Conservation (phyloP, 2,797 vertebrate species). For the Danio kyathit region DNA sequence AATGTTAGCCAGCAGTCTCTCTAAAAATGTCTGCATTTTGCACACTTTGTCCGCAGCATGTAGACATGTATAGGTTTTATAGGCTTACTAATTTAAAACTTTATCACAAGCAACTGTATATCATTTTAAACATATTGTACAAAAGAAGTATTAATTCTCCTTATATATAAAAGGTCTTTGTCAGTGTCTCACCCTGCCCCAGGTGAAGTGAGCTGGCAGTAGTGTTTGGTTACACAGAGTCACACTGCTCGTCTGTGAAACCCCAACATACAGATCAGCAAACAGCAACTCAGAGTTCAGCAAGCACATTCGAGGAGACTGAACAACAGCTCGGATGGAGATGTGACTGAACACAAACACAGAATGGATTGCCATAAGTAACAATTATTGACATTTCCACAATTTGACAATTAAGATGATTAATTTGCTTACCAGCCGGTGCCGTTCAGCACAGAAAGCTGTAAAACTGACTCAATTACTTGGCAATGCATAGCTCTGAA, state of each 20-base stretch:
- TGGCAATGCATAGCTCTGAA: conserved; percentile 81
- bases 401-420: not conserved
- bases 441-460: conserved; percentile 86
- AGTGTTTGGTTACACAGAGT: conserved; percentile 88
- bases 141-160: not conserved
- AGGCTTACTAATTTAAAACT: not conserved
- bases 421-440: conserved; percentile 81
- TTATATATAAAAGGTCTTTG: not conserved
- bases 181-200: conserved; percentile 79
- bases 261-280: conserved; percentile 82
- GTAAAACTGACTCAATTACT: conserved; percentile 82
- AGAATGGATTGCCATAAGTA: not conserved
- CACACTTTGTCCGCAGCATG: too few species aligned
- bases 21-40: too few species aligned
- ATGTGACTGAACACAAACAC: conserved; percentile 80
- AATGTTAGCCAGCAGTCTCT: too few species aligned
- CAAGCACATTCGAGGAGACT: conserved; percentile 85
- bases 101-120: not conserved
- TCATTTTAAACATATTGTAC: not conserved
- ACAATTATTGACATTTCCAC: not conserved
- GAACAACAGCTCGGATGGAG: conserved; percentile 86
- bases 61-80: not conserved
- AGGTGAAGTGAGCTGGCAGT: conserved; percentile 85
- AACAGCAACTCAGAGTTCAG: conserved; percentile 80
- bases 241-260: conserved; percentile 71